These are phyloP conservation scores for Archivesica marissinica DNA, from an alignment of 1,140 invertebrate genomes.

Conservation along the genomic window DNA sequence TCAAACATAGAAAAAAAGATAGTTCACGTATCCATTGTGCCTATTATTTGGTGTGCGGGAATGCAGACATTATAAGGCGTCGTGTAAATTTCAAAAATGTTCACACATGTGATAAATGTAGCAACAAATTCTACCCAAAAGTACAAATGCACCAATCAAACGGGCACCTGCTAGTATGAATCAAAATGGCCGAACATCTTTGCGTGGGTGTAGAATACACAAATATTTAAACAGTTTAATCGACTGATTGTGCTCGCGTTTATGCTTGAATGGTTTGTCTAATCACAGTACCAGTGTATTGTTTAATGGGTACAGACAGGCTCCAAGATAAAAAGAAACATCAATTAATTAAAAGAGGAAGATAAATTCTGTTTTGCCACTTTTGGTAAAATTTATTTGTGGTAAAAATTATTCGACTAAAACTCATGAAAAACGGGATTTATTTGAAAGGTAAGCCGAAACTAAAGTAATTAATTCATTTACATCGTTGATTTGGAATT, in stretches of 20 bases:
- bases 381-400: constrained; percentile 12
- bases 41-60: too few species aligned
- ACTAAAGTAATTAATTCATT: background rate
- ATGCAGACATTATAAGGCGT: too few species aligned
- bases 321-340: too few species aligned
- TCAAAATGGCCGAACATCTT: constrained; percentile 31
- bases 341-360: background rate
- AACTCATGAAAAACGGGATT: too few species aligned
- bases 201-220: constrained; percentile 26
- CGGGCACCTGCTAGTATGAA: constrained; percentile 6
- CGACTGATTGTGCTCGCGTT: background rate
- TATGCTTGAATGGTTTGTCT: constrained; percentile 12
- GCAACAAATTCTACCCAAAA: constrained; percentile 7
- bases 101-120: constrained; percentile 22
- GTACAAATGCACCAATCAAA: background rate
- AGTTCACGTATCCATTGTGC: too few species aligned
- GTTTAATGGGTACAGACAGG: background rate
- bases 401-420: background rate
- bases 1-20: background rate
- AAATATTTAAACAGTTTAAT: constrained; percentile 21
- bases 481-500: too few species aligned
- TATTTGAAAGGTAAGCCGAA: background rate
- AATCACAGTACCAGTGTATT: background rate
- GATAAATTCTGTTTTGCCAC: background rate
- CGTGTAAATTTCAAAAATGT: too few species aligned